Evolutionary conservation across 2,888 invertebrate genomes (phyloP), one percentile per base, ranked within the genome.

Genomic region (Synanthedon tipuliformis): DNA sequence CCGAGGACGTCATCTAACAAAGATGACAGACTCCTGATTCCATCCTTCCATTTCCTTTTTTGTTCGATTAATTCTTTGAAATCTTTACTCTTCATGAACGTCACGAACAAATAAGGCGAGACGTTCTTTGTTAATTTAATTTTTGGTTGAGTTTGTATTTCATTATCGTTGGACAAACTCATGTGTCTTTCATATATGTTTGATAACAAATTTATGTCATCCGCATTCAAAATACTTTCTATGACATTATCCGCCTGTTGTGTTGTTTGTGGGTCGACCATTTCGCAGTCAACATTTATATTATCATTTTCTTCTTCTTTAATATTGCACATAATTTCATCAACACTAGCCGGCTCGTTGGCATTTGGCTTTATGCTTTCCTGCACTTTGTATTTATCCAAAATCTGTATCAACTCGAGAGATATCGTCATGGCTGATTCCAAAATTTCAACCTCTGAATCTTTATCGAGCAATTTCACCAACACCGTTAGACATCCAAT

Each of bases 1-100:
- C 90, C 89, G 18, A 93, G 71, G 57, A 94, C 92, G 71, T 95
- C 94, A 64, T 94, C 94, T 2, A 95, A 73, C 4, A 94, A 81
- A 0, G 94, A 93, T 3, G 89, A 89, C 13, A 94, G 87, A 61
- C 90, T 92, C n/a, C 91, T 89, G 50, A 90, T 90, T 27, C 90
- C 89, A 51, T 89, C 88, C 41, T 92, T 83, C 94, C 94, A 94
- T 52, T 89, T 88, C 51, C 79, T 88, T 60, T 90, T 91, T 54
- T 91, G 88, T 13, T 89, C 85, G 1, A 93, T 78, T 11, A 91
- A 75, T 41, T 79, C 75, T 61, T 91, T 89, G 50, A 92, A 89
- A 71, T 94, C 89, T 41, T 88, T 85, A 50, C 78, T 79, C 53
- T 87, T 87, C 0, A 93, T 67, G 50, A 88, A 89, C 15, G 73